phyloP scores from a whole-genome alignment of 2,113 vertebrate genomes.

The Nymphicus hollandicus region DNA sequence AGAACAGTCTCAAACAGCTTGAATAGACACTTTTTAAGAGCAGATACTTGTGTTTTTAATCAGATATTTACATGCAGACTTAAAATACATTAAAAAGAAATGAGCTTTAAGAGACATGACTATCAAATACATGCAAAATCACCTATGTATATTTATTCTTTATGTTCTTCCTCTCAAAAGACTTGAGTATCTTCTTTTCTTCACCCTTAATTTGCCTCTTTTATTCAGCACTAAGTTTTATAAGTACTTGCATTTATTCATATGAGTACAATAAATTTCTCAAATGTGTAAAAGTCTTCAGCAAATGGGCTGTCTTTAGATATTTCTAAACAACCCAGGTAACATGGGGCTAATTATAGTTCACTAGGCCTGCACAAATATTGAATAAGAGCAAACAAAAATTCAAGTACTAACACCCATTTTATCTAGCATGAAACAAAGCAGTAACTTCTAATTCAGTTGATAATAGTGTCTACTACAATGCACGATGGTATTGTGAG shows the following conservation, averaged over 20 bases:
- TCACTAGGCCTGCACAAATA: background rate
- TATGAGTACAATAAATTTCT: background rate
- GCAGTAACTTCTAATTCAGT: background rate
- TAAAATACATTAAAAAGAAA: background rate
- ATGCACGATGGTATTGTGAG: background rate
- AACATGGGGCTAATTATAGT: background rate
- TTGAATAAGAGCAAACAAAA: background rate
- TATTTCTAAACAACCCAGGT: background rate
- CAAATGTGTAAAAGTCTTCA: background rate
- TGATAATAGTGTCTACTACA: background rate
- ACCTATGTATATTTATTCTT: background rate
- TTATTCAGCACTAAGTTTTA: background rate
- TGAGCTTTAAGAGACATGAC: background rate
- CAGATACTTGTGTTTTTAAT: background rate
- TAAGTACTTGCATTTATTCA: background rate
- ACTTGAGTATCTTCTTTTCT: background rate
- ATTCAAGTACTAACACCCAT: accelerated
- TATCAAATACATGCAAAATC: background rate
- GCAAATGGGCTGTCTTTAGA: background rate
- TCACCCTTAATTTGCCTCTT: background rate
- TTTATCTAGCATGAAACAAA: background rate
- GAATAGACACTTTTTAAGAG: background rate
- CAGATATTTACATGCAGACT: background rate
- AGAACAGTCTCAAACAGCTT: background rate
- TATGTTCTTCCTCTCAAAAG: background rate